Evolutionary conservation across 1,140 invertebrate species (phyloP).

Genomic region (Nautilus pompilius): DNA sequence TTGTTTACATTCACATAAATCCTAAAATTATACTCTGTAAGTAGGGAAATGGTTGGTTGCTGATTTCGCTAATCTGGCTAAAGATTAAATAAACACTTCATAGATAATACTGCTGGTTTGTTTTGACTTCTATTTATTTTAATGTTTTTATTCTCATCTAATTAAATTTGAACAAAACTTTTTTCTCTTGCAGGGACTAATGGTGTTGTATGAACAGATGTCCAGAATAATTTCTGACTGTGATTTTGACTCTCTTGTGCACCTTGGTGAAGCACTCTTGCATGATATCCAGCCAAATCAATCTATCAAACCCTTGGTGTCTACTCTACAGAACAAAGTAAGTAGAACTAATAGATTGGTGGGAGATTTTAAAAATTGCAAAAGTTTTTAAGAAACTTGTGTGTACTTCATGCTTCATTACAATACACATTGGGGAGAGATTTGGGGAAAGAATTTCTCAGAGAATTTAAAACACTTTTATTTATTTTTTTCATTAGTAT

Average conservation of each 20-base stretch:
- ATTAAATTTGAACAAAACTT: neutral
- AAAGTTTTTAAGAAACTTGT: no score
- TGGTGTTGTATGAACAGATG: slow-evolving; percentile 18
- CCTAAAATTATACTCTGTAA: no score
- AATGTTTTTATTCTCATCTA: neutral
- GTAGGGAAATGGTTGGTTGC: no score
- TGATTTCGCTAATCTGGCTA: no score
- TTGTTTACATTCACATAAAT: no score
- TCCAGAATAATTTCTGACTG: slow-evolving; percentile 16
- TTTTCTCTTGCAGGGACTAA: slow-evolving; percentile 16
- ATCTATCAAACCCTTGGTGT: slow-evolving; percentile 8
- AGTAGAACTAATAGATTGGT: no score
- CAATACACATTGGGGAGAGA: no score
- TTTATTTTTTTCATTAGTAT: no score
- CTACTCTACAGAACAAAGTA: slow-evolving; percentile 29
- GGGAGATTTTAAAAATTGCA: no score
- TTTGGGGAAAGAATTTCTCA: no score
- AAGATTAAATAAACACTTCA: neutral
- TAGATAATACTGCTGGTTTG: neutral
- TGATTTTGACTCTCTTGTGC: slow-evolving; percentile 24
- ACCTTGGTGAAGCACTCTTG: slow-evolving; percentile 16
- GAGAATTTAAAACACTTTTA: no score
- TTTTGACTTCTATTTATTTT: neutral
- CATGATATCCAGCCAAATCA: slow-evolving; percentile 4
- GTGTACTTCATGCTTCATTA: no score